Evolutionary conservation across 2,888 invertebrate genomes (phyloP).

Genomic region (Alsophila aescularia): DNA sequence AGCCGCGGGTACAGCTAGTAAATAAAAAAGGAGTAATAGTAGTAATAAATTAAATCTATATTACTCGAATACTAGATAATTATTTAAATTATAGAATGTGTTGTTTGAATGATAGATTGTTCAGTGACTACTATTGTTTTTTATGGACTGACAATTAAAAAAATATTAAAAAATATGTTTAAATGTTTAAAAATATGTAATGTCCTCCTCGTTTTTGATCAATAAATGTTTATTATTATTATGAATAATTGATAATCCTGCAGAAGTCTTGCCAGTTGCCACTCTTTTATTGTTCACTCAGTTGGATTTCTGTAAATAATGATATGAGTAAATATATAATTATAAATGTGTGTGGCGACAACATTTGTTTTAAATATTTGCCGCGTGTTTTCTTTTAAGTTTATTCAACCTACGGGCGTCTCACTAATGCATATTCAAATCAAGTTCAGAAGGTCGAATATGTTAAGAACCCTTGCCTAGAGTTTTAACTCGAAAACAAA

Average conservation of each 20-base stretch:
- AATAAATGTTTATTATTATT: no score
- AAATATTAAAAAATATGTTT: no score
- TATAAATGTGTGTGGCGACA: constrained; percentile 1
- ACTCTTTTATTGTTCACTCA: no score
- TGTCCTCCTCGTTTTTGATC: no score
- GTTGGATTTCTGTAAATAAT: background rate
- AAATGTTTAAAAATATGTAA: no score
- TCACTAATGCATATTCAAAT: constrained; percentile 64
- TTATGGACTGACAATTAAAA: no score
- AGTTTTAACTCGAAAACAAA: constrained; percentile 36
- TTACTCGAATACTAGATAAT: background rate
- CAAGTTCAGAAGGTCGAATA: constrained; percentile 54
- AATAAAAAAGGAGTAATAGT: no score
- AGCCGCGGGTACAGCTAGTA: no score
- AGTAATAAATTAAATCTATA: background rate
- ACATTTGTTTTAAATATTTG: constrained; percentile 29
- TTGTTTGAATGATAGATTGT: no score
- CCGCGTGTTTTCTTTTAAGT: constrained; percentile 49
- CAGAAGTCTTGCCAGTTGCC: no score
- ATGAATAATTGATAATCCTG: no score
- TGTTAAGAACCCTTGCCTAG: constrained; percentile 43
- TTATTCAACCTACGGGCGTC: constrained; percentile 59
- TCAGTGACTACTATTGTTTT: no score
- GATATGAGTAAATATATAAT: background rate
- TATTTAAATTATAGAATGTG: background rate